Evolutionary conservation across 2,113 vertebrate genomes (phyloP).

Genomic region (Cebus imitator): DNA sequence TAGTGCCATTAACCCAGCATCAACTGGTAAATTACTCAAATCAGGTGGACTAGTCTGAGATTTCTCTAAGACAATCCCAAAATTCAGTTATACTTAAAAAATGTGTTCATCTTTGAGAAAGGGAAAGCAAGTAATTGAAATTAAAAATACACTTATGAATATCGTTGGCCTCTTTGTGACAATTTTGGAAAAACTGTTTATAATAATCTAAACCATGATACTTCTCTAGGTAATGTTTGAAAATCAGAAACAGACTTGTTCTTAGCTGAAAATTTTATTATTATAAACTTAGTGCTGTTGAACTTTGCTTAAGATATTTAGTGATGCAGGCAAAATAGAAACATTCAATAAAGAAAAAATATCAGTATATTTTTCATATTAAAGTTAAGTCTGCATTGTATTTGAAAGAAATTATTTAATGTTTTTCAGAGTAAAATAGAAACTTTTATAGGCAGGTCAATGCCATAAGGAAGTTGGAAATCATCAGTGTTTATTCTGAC

Average conservation of each 20-base stretch:
- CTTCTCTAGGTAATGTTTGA: neutral
- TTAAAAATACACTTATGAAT: neutral
- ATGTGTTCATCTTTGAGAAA: neutral
- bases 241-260: neutral
- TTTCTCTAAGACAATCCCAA: neutral
- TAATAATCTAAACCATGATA: neutral
- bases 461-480: neutral
- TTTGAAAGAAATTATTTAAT: neutral
- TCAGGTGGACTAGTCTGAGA: neutral
- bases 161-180: neutral
- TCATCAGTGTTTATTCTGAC: neutral
- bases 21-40: neutral
- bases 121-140: neutral
- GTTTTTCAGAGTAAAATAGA: constrained; percentile 31
- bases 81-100: neutral
- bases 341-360: neutral
- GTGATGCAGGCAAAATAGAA: neutral
- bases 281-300: neutral
- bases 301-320: constrained; percentile 36
- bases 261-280: neutral
- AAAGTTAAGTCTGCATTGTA: neutral
- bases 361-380: neutral
- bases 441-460: neutral
- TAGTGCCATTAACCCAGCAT: neutral
- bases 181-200: neutral